A percentile compares a stretch with the other conserved stretches of the same genome.
Conservation (phyloP, 2,113 vertebrate species). For the Gallinago paraguaiae region DNA sequence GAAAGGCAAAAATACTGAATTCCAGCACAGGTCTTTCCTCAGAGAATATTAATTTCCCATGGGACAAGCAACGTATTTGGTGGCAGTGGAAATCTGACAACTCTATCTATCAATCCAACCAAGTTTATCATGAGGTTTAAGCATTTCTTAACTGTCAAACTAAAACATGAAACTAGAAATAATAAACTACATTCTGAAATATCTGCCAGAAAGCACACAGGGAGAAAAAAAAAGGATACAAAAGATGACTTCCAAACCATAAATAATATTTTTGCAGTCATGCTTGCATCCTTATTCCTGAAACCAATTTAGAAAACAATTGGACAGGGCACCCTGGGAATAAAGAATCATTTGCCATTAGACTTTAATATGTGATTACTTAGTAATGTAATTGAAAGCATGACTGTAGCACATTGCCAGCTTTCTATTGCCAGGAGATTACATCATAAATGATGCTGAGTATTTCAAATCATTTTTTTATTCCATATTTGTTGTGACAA, state of each 20-base stretch:
- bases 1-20: conserved; percentile 22
- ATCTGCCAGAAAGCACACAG: conserved; percentile 34
- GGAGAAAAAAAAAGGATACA: conserved; percentile 1
- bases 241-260: conserved; percentile 52
- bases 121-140: conserved; percentile 53
- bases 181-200: conserved; percentile 37
- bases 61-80: conserved; percentile 32
- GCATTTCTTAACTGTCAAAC: conserved; percentile 53
- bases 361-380: conserved; percentile 72
- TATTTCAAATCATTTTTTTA: conserved; percentile 36
- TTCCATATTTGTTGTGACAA: conserved; percentile 44
- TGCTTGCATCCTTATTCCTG: conserved; percentile 62
- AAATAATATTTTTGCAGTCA: conserved; percentile 70
- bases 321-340: conserved; percentile 59
- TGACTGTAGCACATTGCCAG: conserved; percentile 44
- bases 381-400: conserved; percentile 75
- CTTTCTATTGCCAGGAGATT: conserved; percentile 67
- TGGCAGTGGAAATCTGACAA: conserved; percentile 48
- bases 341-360: conserved; percentile 74
- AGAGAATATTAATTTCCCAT: conserved; percentile 40
- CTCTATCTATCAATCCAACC: conserved; percentile 50
- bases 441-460: conserved; percentile 56
- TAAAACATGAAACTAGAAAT: conserved; percentile 45
- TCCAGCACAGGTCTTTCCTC: not conserved
- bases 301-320: conserved; percentile 75